phyloP scores from a whole-genome alignment of 1,140 invertebrate genomes.

The Caenorhabditis briggsae region DNA sequence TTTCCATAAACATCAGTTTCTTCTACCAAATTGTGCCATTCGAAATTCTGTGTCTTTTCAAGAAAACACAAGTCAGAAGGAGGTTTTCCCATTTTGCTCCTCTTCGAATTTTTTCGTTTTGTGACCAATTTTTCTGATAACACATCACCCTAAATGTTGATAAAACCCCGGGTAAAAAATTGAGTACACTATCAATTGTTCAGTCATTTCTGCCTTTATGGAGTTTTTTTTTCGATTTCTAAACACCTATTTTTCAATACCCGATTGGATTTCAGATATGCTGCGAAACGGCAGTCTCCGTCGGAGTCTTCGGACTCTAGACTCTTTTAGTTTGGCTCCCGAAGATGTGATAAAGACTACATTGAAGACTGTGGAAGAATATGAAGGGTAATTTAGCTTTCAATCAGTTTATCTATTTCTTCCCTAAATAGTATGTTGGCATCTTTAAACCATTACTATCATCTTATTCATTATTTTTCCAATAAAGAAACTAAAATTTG shows the following conservation, averaged over 20 bases:
- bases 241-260: not conserved
- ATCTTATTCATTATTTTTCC: too few relatives aligned
- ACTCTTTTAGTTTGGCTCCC: conserved; percentile 31
- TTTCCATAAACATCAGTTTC: not conserved
- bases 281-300: conserved; percentile 43
- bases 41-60: not conserved
- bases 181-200: not conserved
- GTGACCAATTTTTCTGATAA: not conserved
- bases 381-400: not conserved
- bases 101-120: not conserved
- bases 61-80: conserved; percentile 13
- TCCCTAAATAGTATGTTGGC: too few relatives aligned
- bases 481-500: too few relatives aligned
- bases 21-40: not conserved
- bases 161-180: not conserved
- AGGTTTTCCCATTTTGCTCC: not conserved
- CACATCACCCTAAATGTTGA: conserved; percentile 19
- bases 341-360: conserved; percentile 29
- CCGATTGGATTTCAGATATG: not conserved
- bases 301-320: conserved; percentile 32
- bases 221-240: not conserved
- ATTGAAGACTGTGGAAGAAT: conserved; percentile 28
- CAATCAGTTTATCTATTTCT: too few relatives aligned
- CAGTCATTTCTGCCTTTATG: not conserved
- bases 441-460: too few relatives aligned